Evolutionary conservation across 2,888 invertebrate species (phyloP).

Genomic region (Tenthredo notha): DNA sequence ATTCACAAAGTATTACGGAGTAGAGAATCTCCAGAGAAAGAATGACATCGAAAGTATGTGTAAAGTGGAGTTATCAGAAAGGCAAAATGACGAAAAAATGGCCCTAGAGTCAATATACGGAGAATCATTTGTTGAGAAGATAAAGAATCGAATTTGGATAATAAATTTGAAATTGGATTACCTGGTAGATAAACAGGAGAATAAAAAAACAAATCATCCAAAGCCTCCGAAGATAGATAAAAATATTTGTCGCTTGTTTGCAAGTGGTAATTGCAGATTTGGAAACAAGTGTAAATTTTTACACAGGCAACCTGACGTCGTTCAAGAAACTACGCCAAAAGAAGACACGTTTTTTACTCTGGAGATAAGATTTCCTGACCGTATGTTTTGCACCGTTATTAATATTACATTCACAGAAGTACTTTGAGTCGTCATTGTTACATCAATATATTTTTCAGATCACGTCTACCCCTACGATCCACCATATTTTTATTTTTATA

Average conservation of each 20-base stretch:
- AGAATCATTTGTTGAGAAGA: conserved; percentile 84
- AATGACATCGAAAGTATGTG: conserved; percentile 77
- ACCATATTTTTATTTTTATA: conserved; percentile 84
- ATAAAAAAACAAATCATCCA: conserved; percentile 77
- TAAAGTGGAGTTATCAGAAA: conserved; percentile 82
- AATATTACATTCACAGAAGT: background rate
- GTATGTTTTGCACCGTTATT: conserved; percentile 64
- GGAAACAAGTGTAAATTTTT: conserved; percentile 88
- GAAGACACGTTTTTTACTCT: conserved; percentile 81
- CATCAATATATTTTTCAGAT: conserved; percentile 62
- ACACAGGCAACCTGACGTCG: conserved; percentile 81
- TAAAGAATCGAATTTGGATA: conserved; percentile 86
- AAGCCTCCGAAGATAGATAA: conserved; percentile 79
- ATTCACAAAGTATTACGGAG: conserved; percentile 85
- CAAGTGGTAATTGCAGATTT: conserved; percentile 85
- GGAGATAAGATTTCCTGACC: conserved; percentile 87
- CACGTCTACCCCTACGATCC: conserved; percentile 88
- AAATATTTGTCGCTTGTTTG: conserved; percentile 83
- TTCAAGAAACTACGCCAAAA: conserved; percentile 72
- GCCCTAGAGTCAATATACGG: conserved; percentile 90
- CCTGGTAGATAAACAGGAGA: conserved; percentile 81
- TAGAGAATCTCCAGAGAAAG: conserved; percentile 76
- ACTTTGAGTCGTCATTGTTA: background rate
- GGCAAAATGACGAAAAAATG: conserved; percentile 86
- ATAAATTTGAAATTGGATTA: conserved; percentile 85